phyloP scores from a whole-genome alignment of 1,140 invertebrate species.

The Tetramorium simillimum region DNA sequence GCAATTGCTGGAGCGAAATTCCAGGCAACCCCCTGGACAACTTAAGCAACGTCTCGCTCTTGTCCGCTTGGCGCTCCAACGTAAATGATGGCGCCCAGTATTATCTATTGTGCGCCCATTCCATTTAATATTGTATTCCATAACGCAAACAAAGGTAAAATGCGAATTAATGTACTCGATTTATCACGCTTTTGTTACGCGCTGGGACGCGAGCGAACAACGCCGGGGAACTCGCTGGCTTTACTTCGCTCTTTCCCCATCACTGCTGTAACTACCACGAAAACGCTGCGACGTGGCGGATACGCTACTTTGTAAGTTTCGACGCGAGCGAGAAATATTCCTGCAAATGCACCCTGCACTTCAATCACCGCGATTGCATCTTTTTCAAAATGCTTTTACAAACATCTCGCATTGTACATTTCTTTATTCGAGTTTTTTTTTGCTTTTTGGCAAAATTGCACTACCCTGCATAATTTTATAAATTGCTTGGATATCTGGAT shows the following conservation, averaged over 20 bases:
- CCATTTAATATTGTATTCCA: slow-evolving; percentile 86
- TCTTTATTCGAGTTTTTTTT: neutral
- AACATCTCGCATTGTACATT: neutral
- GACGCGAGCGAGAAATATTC: slow-evolving; percentile 65
- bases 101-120: slow-evolving; percentile 85
- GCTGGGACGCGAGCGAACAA: slow-evolving; percentile 78
- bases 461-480: neutral
- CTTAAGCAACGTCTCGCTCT: slow-evolving; percentile 76
- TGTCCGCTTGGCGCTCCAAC: slow-evolving; percentile 75
- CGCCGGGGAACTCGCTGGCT: slow-evolving; percentile 67
- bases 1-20: slow-evolving; percentile 59
- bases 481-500: neutral
- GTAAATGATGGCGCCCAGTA: slow-evolving; percentile 84
- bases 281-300: slow-evolving; percentile 56
- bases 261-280: slow-evolving; percentile 44
- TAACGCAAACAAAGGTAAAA: slow-evolving; percentile 85
- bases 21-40: slow-evolving; percentile 56
- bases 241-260: slow-evolving; percentile 60
- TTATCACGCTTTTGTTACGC: slow-evolving; percentile 85
- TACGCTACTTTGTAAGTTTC: slow-evolving; percentile 78
- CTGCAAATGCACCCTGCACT: slow-evolving; percentile 22
- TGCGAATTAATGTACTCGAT: slow-evolving; percentile 85
- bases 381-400: neutral
- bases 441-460: neutral
- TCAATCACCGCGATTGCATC: slow-evolving; percentile 2